Evolutionary conservation across 1,140 invertebrate genomes (phyloP), one percentile per base, ranked within the genome.

Genomic region (Lepidurus apus): DNA sequence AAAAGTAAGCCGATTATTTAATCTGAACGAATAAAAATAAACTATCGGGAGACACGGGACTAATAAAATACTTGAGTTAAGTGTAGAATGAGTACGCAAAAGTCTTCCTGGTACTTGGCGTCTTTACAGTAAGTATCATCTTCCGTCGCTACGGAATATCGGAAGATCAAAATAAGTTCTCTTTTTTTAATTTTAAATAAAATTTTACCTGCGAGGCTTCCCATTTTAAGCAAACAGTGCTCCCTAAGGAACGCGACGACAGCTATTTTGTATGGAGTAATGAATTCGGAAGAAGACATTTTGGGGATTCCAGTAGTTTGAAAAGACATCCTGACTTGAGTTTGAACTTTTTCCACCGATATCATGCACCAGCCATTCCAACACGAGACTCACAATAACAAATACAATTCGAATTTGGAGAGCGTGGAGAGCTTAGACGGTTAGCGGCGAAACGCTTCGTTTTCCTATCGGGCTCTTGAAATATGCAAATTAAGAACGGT

Each of bases 211-310:
- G 53, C 53, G 13, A 65, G 8, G 21, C 21, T 65, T 17, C 53
- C 53, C 53, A 65, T 65, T 65, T 65, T 65, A n/a, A 65, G 53
- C 53, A 65, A 65, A 65, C 53, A 65, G 21, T 65, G 21, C 21
- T 65, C 53, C 13, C 53, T 65, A 1, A 65, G 17, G 21, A 65
- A 65, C 6, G 53, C 53, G 53, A 65, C 5, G 21, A 65, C 53
- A 65, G 53, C 53, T 13, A 65, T 65, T 65, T 65, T 65, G 13
- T 65, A 65, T 1, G 53, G 53, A 13, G 53, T 65, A 13, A 65
- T 21, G 21, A 65, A 65, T 17, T 65, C 53, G 21, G 53, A 9
- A 1, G 53, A 13, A 65, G 53, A 65, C 17, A 65, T 9, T 13
- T 13, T 21, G 0, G 53, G 9, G 21, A 65, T 21, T 65, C 53